Base-by-base conservation (phyloP, 2,797 vertebrate genomes). In the Manis javanica region DNA sequence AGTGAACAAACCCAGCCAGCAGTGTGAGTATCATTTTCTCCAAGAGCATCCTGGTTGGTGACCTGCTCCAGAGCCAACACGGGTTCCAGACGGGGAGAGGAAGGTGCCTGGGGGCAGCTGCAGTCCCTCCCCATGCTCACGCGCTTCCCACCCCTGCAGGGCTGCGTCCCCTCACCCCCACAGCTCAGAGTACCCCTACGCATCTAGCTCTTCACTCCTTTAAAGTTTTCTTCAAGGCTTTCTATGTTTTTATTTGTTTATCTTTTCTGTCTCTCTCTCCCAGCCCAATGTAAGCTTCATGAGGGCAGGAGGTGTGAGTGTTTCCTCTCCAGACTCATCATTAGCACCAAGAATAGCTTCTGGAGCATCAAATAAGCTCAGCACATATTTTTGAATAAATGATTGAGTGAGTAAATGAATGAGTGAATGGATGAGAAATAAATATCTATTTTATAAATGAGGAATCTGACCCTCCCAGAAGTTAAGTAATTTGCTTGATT, bases 181-280 rank as follows among this genome's bases (percentile, higher is more conserved):
- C 21, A 9, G 21, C 29, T 0, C 7, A 69, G 77, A 64, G 9
- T 10, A 3, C 14, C 23, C 15, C 3, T 0, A 13, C 6, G 37
- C 13, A 7, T 34, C 29, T n/a, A 24, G 59, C 23, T 57, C 57
- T 74, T 74, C 46, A 24, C 5, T 51, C 23, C n/a, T 55, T 39
- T 5, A 37, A n/a, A 1, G 9, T 39, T 49, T 49, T 77, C n/a
- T 91, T 57, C 8, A 21, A 19, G 3, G 0, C 0, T 34, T 5
- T 68, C 13, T 83, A 34, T 34, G 79, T 82, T 55, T 71, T 7
- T 53, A 23, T 49, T 55, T 71, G 14, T 39, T 51, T 24, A n/a
- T 37, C 3, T 31, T 77, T 81, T 49, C 16, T 13, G 12, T 61
- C 42, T 55, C 0, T 53, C 29, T n/a, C 51, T 82, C 24, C 21